phyloP scores from a whole-genome alignment of 1,140 invertebrate species.

The Eupeodes corollae region DNA sequence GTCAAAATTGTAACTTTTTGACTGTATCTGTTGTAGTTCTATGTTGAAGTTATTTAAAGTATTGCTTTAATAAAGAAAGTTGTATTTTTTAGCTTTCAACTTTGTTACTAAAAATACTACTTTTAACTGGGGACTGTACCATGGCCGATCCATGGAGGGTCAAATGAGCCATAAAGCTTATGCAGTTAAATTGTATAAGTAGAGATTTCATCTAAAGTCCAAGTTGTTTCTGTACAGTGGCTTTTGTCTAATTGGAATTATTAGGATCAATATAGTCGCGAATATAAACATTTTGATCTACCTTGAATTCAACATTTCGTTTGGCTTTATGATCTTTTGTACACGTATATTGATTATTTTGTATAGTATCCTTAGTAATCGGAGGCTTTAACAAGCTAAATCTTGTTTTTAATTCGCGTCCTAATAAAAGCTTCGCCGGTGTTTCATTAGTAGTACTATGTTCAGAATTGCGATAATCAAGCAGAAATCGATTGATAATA shows the following conservation, averaged over 20 bases:
- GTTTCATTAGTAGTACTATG: constrained; percentile 1
- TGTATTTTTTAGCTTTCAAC: too few species aligned
- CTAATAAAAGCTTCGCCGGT: background rate
- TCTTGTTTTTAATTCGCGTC: background rate
- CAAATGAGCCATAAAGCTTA: too few species aligned
- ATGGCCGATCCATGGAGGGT: too few species aligned
- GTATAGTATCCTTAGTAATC: background rate
- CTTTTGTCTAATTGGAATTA: constrained; percentile 5
- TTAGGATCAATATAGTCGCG: constrained; percentile 5
- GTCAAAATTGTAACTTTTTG: too few species aligned
- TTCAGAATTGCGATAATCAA: background rate
- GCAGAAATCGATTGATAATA: background rate
- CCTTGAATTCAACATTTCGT: background rate
- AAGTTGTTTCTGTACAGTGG: background rate
- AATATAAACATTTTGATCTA: constrained; percentile 1
- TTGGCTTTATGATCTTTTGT: background rate
- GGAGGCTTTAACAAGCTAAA: background rate
- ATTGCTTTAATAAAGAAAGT: too few species aligned
- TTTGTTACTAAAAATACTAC: too few species aligned
- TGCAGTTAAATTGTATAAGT: too few species aligned
- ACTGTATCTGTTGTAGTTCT: too few species aligned
- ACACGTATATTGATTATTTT: background rate
- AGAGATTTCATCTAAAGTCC: too few species aligned
- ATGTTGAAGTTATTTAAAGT: too few species aligned
- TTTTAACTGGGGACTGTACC: too few species aligned